Evolutionary conservation across 1,140 invertebrate genomes (phyloP), one percentile per base, ranked within the genome.

Genomic region (Palaemon carinicauda): DNA sequence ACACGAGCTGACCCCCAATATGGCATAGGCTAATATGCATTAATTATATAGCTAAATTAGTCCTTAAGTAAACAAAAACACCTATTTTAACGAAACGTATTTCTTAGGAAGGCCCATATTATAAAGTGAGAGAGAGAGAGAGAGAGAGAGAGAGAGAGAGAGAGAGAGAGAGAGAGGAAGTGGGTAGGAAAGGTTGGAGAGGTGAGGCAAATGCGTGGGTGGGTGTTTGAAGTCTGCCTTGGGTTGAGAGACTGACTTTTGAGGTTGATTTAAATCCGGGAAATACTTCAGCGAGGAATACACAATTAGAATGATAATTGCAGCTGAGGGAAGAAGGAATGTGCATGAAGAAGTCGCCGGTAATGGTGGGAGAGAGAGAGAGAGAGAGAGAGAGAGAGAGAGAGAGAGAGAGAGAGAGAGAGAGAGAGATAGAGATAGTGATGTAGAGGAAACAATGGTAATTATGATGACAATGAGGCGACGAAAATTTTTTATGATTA

Each of bases 191-290:
- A 33, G 7, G 24, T 17, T 10, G 77, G 31, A 31, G 52, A n/a
- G 19, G 54, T n/a, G 69, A 29, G 15, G 27, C 21, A 53, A 19
- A 74, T 19, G n/a, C 14, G 21, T 10, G 51, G 33, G 27, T 24
- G 17, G 33, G 27, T 24, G 17, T 53, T 52, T 53, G 51, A 69
- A 74, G 17, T 15, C 15, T 3, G 19, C 60, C 19, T 9, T 19
- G 29, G 71, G 33, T 29, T 33, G n/a, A 24, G 53, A 33, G 52
- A 12, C 1, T 27, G 31, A 19, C 21, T 21, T 19, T 14, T 73
- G 74, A 60, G 78, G 80, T 69, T 60, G 74, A 77, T 41, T 15
- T 75, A 75, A 60, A 17, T 65, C 21, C 24, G n/a, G 31, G 74
- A 51, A n/a, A 51, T 19, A 19, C 74, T 2, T 0, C 19, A 17